These are phyloP conservation scores for Quadroppia sp. DNA, from an alignment of 2,888 invertebrate genomes.

Conservation along the genomic window DNA sequence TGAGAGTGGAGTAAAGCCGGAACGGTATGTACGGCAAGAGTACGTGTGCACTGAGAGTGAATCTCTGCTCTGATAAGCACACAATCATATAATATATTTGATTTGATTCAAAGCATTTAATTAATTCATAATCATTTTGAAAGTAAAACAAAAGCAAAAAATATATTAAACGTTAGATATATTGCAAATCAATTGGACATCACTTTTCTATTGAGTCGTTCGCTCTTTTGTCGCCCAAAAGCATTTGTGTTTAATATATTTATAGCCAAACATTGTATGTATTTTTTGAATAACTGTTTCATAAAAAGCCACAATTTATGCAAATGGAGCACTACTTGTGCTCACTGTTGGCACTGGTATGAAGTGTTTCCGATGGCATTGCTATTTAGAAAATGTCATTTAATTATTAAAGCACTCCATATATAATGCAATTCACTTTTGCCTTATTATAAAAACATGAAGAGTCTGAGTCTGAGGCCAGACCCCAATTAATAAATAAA, in stretches of 20 bases:
- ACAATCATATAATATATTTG: constrained; percentile 29
- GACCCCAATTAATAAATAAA: constrained; percentile 35
- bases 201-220: neutral
- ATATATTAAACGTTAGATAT: neutral
- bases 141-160: neutral
- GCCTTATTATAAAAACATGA: constrained; percentile 37
- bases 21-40: neutral
- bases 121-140: constrained; percentile 21
- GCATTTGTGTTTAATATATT: neutral
- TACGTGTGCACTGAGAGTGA: constrained; percentile 6
- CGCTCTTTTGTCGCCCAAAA: constrained; percentile 4
- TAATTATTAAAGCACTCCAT: constrained; percentile 17
- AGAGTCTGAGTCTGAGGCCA: neutral
- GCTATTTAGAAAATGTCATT: constrained; percentile 17
- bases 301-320: neutral
- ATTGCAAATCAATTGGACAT: neutral
- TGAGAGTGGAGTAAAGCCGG: neutral
- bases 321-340: constrained; percentile 21
- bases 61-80: constrained; percentile 32
- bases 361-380: neutral
- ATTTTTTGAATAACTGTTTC: neutral
- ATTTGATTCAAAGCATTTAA: constrained; percentile 29
- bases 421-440: constrained; percentile 31
- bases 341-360: constrained; percentile 12
- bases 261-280: neutral